Percentiles rank a stretch among this genome's conserved stretches.
Evolutionary conservation across 2,888 invertebrate species (phyloP).

Genomic region (Seira musarum): DNA sequence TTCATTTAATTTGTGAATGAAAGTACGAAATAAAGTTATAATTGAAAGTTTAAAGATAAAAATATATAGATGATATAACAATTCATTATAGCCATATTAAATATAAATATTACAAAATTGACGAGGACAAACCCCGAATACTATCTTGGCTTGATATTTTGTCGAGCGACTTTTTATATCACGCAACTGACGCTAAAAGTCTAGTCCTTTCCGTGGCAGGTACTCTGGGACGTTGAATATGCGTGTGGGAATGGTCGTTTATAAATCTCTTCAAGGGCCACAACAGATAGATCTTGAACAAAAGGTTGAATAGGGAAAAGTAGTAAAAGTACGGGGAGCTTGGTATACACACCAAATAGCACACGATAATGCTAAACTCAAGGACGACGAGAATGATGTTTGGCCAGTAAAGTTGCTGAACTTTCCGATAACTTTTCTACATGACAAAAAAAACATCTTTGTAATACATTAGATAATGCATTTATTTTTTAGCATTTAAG

Average conservation of each 20-base stretch:
- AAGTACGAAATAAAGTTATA: no score
- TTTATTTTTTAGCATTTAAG: conserved; percentile 2
- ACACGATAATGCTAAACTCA: conserved; percentile 37
- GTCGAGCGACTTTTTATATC: background rate
- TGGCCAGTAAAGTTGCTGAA: conserved; percentile 46
- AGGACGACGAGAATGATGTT: conserved; percentile 21
- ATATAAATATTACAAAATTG: no score
- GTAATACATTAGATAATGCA: background rate
- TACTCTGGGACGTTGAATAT: conserved; percentile 1
- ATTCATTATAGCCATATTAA: no score
- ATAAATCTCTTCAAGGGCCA: conserved; percentile 61
- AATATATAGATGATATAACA: no score
- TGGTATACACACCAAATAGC: conserved; percentile 54
- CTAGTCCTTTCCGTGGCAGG: conserved; percentile 40
- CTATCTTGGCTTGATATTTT: no score
- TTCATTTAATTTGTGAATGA: no score
- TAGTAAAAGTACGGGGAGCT: conserved; percentile 60
- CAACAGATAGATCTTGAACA: conserved; percentile 54
- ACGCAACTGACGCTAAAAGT: conserved; percentile 42
- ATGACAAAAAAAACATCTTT: conserved; percentile 8
- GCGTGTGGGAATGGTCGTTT: conserved; percentile 48
- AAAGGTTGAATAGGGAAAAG: conserved; percentile 39
- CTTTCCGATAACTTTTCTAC: conserved; percentile 56
- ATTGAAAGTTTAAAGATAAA: no score
- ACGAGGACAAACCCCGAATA: no score